Evolutionary conservation across 2,888 invertebrate genomes (phyloP), one percentile per base, ranked within the genome.

Genomic region (Perdita meconis): DNA sequence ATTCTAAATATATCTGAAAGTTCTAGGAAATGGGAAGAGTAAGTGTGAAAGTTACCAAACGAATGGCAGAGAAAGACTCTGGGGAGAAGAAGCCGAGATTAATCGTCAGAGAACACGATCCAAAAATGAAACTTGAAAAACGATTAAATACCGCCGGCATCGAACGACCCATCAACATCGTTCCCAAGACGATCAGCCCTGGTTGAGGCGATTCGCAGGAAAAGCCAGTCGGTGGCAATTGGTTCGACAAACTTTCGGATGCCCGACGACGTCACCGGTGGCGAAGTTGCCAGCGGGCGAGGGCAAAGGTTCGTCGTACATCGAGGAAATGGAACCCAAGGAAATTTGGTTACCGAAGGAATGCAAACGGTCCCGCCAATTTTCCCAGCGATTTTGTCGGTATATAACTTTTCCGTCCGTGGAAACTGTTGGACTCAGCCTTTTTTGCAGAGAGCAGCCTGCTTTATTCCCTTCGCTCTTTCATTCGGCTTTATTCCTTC

Each of bases 331-430:
- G 57, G 44, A 59, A 59, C 34, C 73, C 19, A 34, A 22, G 40
- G 53, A 60, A 64, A 77, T 77, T 77, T 64, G 63, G 76, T 59
- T 53, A 34, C 40, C 24, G 59, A 38, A 59, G 47, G 40, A 53
- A 76, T 51, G 76, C 63, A 30, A 73, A 64, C 63, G 74, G 44
- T 53, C 30, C 22, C 24, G 72, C 30, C 68, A 74, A 77, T 77
- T 74, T 68, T 51, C 55, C 42, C 53, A 0, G 13, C 44, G 55
- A 74, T 44, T 77, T 47, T 36, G 13, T 10, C 47, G 64, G 47
- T 47, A 47, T 47, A 64, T 59, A 77, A 77, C 63, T 40, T 64
- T 59, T 13, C 50, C 51, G 16, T 13, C n/a, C 13, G 12, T 19
- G 13, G 40, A n/a, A 26, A 64, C 59, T 38, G 44, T 4, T 6